Conservation (phyloP, 2,113 vertebrate species). For the Ageneiosus marmoratus region DNA sequence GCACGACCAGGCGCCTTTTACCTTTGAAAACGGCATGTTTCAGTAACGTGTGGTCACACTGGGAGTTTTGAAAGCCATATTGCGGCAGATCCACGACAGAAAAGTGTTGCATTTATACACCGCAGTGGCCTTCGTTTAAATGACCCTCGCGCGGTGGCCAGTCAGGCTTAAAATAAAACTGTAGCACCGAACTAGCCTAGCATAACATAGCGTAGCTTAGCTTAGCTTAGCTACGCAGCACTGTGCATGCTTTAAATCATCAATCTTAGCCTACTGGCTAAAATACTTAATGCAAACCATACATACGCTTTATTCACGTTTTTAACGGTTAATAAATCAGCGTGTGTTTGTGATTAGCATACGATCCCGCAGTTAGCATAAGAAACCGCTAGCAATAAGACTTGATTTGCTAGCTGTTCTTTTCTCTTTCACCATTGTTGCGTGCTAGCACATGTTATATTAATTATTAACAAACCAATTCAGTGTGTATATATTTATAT, state of each 20-base stretch:
- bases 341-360: neutral
- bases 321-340: neutral
- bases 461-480: too few relatives aligned
- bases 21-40: neutral
- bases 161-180: constrained; percentile 62
- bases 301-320: neutral
- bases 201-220: neutral
- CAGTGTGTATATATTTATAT: neutral
- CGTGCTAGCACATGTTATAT: too few relatives aligned
- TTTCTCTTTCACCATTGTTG: neutral
- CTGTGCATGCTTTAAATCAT: neutral
- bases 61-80: neutral
- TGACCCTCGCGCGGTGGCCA: constrained; percentile 73
- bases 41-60: neutral
- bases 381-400: neutral
- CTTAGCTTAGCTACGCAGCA: neutral
- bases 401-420: neutral
- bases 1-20: constrained; percentile 43
- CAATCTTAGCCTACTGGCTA: neutral
- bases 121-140: constrained; percentile 70
- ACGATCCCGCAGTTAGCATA: constrained; percentile 10
- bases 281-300: too few relatives aligned
- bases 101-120: constrained; percentile 10
- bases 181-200: constrained; percentile 4
- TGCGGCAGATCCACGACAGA: neutral